Conservation (phyloP, 2,797 vertebrate genomes). For the Xerus rutilus region DNA sequence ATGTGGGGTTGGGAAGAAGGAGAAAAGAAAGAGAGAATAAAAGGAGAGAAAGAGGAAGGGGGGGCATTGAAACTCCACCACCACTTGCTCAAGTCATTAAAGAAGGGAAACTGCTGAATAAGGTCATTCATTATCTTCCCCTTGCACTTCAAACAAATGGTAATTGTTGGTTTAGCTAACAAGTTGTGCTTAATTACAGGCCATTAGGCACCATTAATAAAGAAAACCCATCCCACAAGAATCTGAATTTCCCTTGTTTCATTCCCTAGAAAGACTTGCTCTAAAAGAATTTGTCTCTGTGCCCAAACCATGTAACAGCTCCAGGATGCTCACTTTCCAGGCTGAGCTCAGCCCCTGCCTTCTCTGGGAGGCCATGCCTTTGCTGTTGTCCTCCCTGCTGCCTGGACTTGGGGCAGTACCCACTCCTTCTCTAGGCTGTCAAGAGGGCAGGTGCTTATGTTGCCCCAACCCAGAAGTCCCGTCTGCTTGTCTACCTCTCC, state of each 20-base stretch:
- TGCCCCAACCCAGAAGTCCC: not conserved
- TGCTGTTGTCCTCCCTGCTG: not conserved
- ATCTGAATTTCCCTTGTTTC: constrained; percentile 64
- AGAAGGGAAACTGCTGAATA: constrained; percentile 70
- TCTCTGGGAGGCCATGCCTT: not conserved
- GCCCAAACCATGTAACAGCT: not conserved
- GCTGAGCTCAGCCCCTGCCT: not conserved
- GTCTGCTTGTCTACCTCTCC: not conserved
- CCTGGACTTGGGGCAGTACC: rapidly evolving
- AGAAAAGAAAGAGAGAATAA: not conserved
- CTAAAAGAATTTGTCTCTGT: not conserved
- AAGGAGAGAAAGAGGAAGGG: not conserved
- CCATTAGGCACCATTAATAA: constrained; percentile 79
- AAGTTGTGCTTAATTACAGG: constrained; percentile 81
- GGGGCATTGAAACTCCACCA: not conserved
- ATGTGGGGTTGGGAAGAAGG: no score
- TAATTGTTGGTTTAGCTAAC: constrained; percentile 80
- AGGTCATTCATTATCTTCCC: constrained; percentile 66
- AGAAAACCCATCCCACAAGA: constrained; percentile 73
- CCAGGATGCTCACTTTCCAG: not conserved
- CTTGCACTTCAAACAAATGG: constrained; percentile 71
- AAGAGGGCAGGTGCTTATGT: not conserved
- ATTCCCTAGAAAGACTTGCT: constrained; percentile 56
- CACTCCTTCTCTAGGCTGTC: not conserved
- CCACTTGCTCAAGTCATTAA: constrained; percentile 2